These are phyloP conservation scores for Drosophila kokeensis DNA, from an alignment of 2,888 invertebrate species.

Conservation along the genomic window DNA sequence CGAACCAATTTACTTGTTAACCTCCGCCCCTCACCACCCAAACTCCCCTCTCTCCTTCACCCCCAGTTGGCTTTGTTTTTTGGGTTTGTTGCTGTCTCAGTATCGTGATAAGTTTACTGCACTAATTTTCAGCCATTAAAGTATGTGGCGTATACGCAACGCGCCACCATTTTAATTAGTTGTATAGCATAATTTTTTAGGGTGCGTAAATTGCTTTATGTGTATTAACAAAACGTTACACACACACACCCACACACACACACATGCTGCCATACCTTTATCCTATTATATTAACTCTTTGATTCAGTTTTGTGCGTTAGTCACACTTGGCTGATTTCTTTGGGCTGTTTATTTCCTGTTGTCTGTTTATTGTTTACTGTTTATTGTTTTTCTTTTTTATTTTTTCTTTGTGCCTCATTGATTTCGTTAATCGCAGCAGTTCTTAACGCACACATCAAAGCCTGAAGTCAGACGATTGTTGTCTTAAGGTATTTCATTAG, in stretches of 20 bases:
- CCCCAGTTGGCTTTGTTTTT: constrained; percentile 27
- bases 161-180: constrained; percentile 63
- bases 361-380: constrained; percentile 8
- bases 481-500: constrained; percentile 27
- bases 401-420: constrained; percentile 41
- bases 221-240: constrained; percentile 19
- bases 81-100: constrained; percentile 35
- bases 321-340: constrained; percentile 57
- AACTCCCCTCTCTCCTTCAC: constrained; percentile 1
- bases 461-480: constrained; percentile 6
- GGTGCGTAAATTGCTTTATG: constrained; percentile 47
- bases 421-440: constrained; percentile 45
- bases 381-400: background rate
- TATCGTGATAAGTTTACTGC: constrained; percentile 61
- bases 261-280: background rate
- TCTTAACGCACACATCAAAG: constrained; percentile 59
- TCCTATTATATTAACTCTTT: constrained; percentile 57
- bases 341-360: constrained; percentile 20
- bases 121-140: constrained; percentile 74
- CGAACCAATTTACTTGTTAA: constrained; percentile 7
- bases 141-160: constrained; percentile 45
- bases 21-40: constrained; percentile 7
- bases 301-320: constrained; percentile 50
- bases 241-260: constrained; percentile 1
- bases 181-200: constrained; percentile 38